A percentile compares a stretch with the other conserved stretches of the same genome.
phyloP scores from a whole-genome alignment of 1,140 invertebrate genomes.

The Zaprionus lachaisei region DNA sequence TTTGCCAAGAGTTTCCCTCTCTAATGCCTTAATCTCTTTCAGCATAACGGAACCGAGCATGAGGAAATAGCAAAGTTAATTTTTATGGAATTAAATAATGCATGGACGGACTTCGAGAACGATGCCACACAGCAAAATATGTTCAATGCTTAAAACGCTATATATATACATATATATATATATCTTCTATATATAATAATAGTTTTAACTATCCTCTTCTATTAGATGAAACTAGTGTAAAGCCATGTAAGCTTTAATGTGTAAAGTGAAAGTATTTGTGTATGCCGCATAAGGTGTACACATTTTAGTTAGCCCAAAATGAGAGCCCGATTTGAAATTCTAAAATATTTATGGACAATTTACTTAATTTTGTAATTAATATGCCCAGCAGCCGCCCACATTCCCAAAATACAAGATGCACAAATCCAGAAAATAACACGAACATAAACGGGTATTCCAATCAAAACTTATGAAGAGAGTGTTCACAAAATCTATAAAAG shows the following conservation, averaged over 20 bases:
- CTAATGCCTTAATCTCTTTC: constrained; percentile 75
- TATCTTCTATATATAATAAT: constrained; percentile 36
- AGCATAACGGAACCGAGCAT: constrained; percentile 95
- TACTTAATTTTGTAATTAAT: constrained; percentile 69
- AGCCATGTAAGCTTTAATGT: constrained; percentile 69
- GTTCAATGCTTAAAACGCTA: constrained; percentile 85
- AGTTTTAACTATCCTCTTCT: constrained; percentile 40
- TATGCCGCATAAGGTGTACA: constrained; percentile 36
- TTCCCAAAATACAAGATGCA: constrained; percentile 34
- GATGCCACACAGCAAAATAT: constrained; percentile 93
- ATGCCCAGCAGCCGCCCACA: constrained; percentile 38
- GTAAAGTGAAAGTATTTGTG: constrained; percentile 57
- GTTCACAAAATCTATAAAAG: not conserved
- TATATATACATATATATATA: constrained; percentile 29
- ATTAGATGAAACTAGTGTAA: constrained; percentile 68
- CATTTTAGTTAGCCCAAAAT: constrained; percentile 53
- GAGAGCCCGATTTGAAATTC: constrained; percentile 59
- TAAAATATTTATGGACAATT: constrained; percentile 62
- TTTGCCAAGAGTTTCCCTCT: constrained; percentile 1
- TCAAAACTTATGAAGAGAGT: constrained; percentile 23
- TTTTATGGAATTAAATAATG: constrained; percentile 99
- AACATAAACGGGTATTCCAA: constrained; percentile 29
- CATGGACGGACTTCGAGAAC: constrained; percentile 99
- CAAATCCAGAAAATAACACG: constrained; percentile 16
- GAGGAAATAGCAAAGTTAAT: constrained; percentile 97